These are phyloP conservation scores for Cyclophora albipunctata DNA, from an alignment of 2,888 invertebrate species.

Conservation along the genomic window DNA sequence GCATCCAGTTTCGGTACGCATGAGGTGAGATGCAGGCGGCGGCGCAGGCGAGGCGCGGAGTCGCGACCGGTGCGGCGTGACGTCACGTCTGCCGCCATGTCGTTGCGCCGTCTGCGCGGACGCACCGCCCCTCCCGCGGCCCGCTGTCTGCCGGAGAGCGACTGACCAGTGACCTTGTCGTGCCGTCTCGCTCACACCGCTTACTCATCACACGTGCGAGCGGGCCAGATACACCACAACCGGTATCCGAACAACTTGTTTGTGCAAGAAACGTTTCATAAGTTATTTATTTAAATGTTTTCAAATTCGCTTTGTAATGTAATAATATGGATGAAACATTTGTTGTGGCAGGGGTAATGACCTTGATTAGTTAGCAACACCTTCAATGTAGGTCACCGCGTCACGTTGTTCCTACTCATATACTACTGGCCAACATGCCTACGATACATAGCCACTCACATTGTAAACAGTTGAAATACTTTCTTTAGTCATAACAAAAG, in stretches of 20 bases:
- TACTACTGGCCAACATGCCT: slow-evolving; percentile 5
- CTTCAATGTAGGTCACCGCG: slow-evolving; percentile 35
- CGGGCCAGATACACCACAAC: slow-evolving; percentile 37
- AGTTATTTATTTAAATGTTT: slow-evolving; percentile 66
- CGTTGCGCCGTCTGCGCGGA: slow-evolving; percentile 64
- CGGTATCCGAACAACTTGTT: slow-evolving; percentile 58
- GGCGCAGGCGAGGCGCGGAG: slow-evolving; percentile 10
- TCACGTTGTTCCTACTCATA: background rate
- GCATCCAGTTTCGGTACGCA: slow-evolving; percentile 62
- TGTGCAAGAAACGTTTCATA: slow-evolving; percentile 65
- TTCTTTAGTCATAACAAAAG: too few relatives aligned
- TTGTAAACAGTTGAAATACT: too few relatives aligned
- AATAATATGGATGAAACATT: slow-evolving; percentile 45
- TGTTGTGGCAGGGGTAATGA: slow-evolving; percentile 56
- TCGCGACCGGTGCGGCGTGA: slow-evolving; percentile 49
- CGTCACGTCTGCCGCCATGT: slow-evolving; percentile 61
- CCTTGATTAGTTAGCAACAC: slow-evolving; percentile 49
- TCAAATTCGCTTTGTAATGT: slow-evolving; percentile 61
- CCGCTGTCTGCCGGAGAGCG: slow-evolving; percentile 66
- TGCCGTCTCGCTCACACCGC: slow-evolving; percentile 44
- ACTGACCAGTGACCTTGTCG: slow-evolving; percentile 72
- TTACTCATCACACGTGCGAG: slow-evolving; percentile 30
- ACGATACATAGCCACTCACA: background rate
- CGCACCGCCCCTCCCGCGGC: slow-evolving; percentile 50
- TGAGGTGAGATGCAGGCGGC: slow-evolving; percentile 52